These are phyloP conservation scores for Tachysurus vachellii DNA, from an alignment of 2,113 vertebrate genomes.

Conservation along the genomic window DNA sequence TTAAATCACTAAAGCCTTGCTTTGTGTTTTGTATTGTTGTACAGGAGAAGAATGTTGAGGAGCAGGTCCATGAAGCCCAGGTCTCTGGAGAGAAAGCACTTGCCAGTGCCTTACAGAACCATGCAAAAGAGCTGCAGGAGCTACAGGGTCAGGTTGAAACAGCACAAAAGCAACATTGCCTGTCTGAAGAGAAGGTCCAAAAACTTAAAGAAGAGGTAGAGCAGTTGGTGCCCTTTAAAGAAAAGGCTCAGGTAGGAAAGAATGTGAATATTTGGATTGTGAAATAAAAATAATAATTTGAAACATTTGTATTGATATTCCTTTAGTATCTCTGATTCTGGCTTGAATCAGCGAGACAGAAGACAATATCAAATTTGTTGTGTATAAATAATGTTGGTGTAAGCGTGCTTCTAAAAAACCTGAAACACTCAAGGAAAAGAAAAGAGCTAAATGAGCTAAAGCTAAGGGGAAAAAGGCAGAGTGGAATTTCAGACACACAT, in stretches of 20 bases:
- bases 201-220: constrained; percentile 75
- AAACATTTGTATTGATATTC: not conserved
- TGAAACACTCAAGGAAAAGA: not conserved
- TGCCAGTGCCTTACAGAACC: constrained; percentile 69
- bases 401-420: not conserved
- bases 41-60: constrained; percentile 71
- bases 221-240: constrained; percentile 79
- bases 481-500: not conserved
- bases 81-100: constrained; percentile 72
- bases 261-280: not conserved
- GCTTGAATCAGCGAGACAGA: not conserved
- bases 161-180: constrained; percentile 70
- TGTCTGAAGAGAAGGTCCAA: constrained; percentile 65
- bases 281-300: not conserved
- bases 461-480: not conserved
- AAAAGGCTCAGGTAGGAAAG: constrained; percentile 78
- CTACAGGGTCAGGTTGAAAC: constrained; percentile 69
- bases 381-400: not conserved
- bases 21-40: constrained; percentile 4
- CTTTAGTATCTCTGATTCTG: not conserved
- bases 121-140: constrained; percentile 66
- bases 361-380: not conserved
- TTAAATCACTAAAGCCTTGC: not conserved
- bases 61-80: constrained; percentile 77
- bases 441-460: no score